phyloP scores from a whole-genome alignment of 2,797 vertebrate genomes.

The Xenentodon cancila region DNA sequence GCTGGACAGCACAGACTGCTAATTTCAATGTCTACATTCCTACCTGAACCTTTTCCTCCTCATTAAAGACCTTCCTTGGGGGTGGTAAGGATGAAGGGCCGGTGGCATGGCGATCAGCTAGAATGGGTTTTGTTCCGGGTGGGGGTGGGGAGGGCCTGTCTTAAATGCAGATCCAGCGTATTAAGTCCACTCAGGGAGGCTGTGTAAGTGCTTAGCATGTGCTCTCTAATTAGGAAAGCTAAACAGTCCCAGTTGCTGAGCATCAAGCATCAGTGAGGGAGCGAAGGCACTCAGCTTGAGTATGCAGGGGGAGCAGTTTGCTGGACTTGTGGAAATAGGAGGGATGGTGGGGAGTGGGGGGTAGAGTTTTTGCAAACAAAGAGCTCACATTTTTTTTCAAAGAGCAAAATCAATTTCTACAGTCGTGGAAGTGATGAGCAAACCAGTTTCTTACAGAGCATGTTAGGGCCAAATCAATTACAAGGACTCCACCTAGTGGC shows the following conservation, averaged over 20 bases:
- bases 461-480: constrained; percentile 12
- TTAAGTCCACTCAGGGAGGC: constrained; percentile 80
- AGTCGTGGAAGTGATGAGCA: constrained; percentile 31
- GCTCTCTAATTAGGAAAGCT: constrained; percentile 80
- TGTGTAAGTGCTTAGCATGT: constrained; percentile 77
- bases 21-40: constrained; percentile 12
- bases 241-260: constrained; percentile 71
- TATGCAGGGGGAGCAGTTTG: constrained; percentile 41
- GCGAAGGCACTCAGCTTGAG: constrained; percentile 17
- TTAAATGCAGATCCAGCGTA: constrained; percentile 80
- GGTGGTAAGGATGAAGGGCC: constrained; percentile 9
- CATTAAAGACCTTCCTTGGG: constrained; percentile 9
- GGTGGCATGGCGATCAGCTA: constrained; percentile 17
- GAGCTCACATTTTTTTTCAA: neutral
- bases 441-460: constrained; percentile 15
- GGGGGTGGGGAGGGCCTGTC: constrained; percentile 51
- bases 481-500: constrained; percentile 69
- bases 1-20: constrained; percentile 17
- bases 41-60: constrained; percentile 2
- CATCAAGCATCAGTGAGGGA: constrained; percentile 50
- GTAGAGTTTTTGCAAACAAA: neutral
- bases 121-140: constrained; percentile 2
- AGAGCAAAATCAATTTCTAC: constrained; percentile 20
- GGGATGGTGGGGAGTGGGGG: neutral
- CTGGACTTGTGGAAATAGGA: neutral